Evolutionary conservation across 2,113 vertebrate species (phyloP).

Genomic region (Capreolus pygargus): DNA sequence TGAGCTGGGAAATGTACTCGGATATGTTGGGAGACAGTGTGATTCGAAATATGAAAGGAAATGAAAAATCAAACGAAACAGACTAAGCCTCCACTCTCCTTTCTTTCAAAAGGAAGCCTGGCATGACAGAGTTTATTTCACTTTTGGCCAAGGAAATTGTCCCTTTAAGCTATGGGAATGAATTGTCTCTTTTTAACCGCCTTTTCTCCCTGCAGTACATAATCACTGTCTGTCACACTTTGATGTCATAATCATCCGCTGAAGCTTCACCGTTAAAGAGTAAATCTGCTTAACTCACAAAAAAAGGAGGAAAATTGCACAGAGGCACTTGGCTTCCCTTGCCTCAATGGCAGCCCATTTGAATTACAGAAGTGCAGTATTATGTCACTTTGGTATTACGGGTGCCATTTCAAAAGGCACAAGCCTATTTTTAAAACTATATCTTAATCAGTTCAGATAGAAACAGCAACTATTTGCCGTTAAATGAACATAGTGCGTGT

Average conservation of each 20-base stretch:
- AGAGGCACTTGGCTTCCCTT: constrained; percentile 15
- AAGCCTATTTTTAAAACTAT: constrained; percentile 69
- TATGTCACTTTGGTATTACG: constrained; percentile 62
- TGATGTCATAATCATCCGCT: constrained; percentile 86
- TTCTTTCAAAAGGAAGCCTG: constrained; percentile 57
- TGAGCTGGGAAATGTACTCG: not conserved
- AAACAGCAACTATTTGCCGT: constrained; percentile 64
- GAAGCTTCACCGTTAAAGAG: constrained; percentile 77
- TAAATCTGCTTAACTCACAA: constrained; percentile 82
- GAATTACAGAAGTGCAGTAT: constrained; percentile 62
- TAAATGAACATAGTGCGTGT: constrained; percentile 48
- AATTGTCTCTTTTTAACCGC: constrained; percentile 79
- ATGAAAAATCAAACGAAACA: constrained; percentile 47
- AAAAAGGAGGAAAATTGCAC: constrained; percentile 47
- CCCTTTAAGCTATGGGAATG: constrained; percentile 78
- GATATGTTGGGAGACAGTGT: not conserved
- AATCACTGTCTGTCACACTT: constrained; percentile 85
- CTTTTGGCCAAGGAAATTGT: constrained; percentile 70
- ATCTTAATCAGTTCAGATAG: constrained; percentile 74
- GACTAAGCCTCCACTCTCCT: constrained; percentile 59
- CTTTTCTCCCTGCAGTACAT: constrained; percentile 78
- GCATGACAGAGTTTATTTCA: constrained; percentile 65
- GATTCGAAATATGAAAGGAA: constrained; percentile 53
- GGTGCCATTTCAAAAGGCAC: constrained; percentile 63
- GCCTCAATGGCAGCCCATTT: constrained; percentile 63